Conservation (phyloP, 2,888 invertebrate genomes). For the Ceramica pisi region DNA sequence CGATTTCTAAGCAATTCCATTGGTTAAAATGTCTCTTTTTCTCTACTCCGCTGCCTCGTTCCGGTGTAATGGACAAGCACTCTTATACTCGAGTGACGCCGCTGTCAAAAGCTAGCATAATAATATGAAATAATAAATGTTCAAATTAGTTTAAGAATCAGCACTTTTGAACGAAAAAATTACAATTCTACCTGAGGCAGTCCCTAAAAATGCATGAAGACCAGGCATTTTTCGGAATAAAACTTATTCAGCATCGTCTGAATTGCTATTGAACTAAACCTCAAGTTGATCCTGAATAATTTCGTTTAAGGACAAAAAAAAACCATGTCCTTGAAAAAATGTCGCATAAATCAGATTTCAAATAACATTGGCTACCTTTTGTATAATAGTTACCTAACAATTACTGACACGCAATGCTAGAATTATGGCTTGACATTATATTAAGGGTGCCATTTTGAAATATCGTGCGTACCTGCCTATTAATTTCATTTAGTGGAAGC, state of each 20-base stretch:
- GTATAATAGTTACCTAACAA: slow-evolving; percentile 2
- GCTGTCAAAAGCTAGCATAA: no score
- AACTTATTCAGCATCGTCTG: no score
- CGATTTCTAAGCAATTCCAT: no score
- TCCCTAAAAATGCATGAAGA: background rate
- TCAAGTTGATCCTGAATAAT: background rate
- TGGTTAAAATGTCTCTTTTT: no score
- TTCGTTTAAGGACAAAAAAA: background rate
- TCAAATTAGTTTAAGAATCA: background rate
- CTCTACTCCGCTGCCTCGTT: no score
- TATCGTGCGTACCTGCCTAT: background rate
- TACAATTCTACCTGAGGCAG: background rate
- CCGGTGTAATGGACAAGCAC: no score
- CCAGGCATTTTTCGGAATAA: no score
- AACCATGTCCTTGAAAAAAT: background rate
- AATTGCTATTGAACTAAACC: background rate
- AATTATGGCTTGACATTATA: slow-evolving; percentile 18
- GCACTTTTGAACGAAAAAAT: background rate
- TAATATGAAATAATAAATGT: no score
- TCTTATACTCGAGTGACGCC: no score
- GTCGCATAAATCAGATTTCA: background rate
- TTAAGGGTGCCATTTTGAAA: slow-evolving; percentile 17
- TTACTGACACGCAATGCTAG: slow-evolving; percentile 28
- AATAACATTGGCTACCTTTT: background rate
- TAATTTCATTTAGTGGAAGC: slow-evolving; percentile 3